A percentile compares a stretch with the other conserved stretches of the same genome.
Evolutionary conservation across 2,888 invertebrate genomes (phyloP).

Genomic region (Drosophila fungiperda): DNA sequence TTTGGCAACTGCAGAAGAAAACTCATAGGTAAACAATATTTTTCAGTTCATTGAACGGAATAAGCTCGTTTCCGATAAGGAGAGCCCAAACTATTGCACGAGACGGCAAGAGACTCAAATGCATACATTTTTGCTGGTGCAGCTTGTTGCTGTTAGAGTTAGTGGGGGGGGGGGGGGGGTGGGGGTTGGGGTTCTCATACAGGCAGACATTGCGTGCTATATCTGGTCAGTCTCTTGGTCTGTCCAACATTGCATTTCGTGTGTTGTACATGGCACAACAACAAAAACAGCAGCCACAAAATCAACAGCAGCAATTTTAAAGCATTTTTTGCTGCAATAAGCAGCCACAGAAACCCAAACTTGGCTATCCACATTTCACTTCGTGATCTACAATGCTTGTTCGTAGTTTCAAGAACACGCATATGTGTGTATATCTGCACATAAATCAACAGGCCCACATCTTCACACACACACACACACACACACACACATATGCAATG

Average conservation of each 20-base stretch:
- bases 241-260: slow-evolving; percentile 64
- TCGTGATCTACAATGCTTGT: slow-evolving; percentile 45
- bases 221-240: slow-evolving; percentile 56
- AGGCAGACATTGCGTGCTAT: slow-evolving; percentile 49
- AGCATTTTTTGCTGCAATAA: slow-evolving; percentile 52
- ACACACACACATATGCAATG: background rate
- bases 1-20: slow-evolving; percentile 61
- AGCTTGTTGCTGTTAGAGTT: slow-evolving; percentile 11
- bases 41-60: slow-evolving; percentile 84
- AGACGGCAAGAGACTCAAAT: slow-evolving; percentile 39
- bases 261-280: slow-evolving; percentile 58
- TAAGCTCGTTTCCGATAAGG: slow-evolving; percentile 83
- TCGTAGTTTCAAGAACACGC: slow-evolving; percentile 25
- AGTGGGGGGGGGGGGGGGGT: too few relatives aligned
- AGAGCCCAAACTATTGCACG: slow-evolving; percentile 45
- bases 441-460: slow-evolving; percentile 7
- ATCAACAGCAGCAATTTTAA: slow-evolving; percentile 12
- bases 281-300: slow-evolving; percentile 17
- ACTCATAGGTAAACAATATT: slow-evolving; percentile 83
- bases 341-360: slow-evolving; percentile 32
- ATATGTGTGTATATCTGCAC: background rate
- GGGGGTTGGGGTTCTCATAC: slow-evolving; percentile 4
- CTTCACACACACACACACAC: slow-evolving; percentile 11
- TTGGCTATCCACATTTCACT: slow-evolving; percentile 40
- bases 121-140: slow-evolving; percentile 6